Base-by-base conservation (phyloP, 2,797 vertebrate genomes). In the Sylvia borin region DNA sequence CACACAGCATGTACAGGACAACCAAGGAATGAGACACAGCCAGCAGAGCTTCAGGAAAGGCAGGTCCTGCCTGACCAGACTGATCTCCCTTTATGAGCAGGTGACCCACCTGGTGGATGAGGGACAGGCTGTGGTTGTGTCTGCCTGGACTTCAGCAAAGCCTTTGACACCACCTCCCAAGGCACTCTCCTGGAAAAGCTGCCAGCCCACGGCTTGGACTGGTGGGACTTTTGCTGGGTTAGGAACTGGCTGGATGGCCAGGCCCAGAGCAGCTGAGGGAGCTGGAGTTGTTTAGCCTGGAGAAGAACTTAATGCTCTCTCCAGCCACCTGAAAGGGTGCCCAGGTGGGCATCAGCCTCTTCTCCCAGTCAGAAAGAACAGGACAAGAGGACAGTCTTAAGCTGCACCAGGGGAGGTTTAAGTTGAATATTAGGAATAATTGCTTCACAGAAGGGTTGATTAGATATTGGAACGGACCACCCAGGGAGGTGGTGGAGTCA, bases 81-180 rank as follows among this genome's bases (percentile, higher is more conserved):
- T 48, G 22, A 48, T 24, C 47, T 48, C 13, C 47, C 21, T 48
- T 25, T 48, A 24, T 47, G 47, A 48, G 22, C 47, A 25, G 47
- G 47, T 48, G 47, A 48, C 47, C 24, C 24, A 48, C 13, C 47
- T 48, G 47, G 47, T 48, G 24, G 22, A 48, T 48, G 24, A 48
- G 13, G 47, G 47, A 48, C 47, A 25, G 24, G 22, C 47, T 25
- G 24, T 48, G 47, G 47, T 24, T 48, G 47, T 48, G 24, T 25
- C 22, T 48, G 13, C 47, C 13, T 48, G 22, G 47, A 48, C 47
- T 48, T 48, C 24, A 48, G 47, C 47, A 48, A 48, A 25, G 47
- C 3, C 25, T 55, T n/a, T 4, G 1, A 8, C 13, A 16, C 25
- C 4, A 1, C 25, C 9, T 48, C 20, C 31, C 16, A 25, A 16